Evolutionary conservation across 2,113 vertebrate genomes (phyloP), one percentile per base, ranked within the genome.

Genomic region (Rafetus swinhoei): DNA sequence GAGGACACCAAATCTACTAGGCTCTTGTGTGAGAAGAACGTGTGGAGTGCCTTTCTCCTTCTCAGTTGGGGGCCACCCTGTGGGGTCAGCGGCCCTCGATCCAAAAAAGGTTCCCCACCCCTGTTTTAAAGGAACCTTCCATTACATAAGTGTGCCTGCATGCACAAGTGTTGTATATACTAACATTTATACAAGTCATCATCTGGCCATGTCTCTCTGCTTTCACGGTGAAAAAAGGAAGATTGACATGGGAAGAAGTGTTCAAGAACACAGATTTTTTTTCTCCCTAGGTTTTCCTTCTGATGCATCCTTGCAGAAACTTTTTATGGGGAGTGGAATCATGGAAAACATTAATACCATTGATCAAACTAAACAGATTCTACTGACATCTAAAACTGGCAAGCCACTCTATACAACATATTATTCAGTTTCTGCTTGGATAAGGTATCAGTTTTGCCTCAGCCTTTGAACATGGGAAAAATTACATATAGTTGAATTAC

Each of bases 331-430:
- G 62, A 29, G 27, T 29, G 7, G 32, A 32, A 29, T 65, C 14
- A 65, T n/a, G 62, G 7, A 65, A 65, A 8, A 65, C 15, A 65
- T n/a, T 65, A n/a, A 69, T 62, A 76, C 9, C 45, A 27, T 55
- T 86, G 24, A 76, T 69, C 4, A 96, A 96, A 91, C 32, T 11
- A 32, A 81, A 80, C 80, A 22, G 50, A 32, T 65, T 32, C 29
- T 93, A 29, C 13, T 35, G 22, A 84, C n/a, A 80, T 22, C 2
- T 76, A 85, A 85, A 35, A 77, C 6, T 82, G 80, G 56, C 56
- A 24, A 87, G 52, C 59, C 53, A 25, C 50, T 84, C 52, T 57
- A 81, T 27, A 39, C 27, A 62, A 84, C 13, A 92, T 2, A 10
- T 54, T 65, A 39, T 27, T 93, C 54, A 50, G 9, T 80, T 95